Conservation (phyloP, 92 coral and sea anemone species). For the Paragorgia papillata region DNA sequence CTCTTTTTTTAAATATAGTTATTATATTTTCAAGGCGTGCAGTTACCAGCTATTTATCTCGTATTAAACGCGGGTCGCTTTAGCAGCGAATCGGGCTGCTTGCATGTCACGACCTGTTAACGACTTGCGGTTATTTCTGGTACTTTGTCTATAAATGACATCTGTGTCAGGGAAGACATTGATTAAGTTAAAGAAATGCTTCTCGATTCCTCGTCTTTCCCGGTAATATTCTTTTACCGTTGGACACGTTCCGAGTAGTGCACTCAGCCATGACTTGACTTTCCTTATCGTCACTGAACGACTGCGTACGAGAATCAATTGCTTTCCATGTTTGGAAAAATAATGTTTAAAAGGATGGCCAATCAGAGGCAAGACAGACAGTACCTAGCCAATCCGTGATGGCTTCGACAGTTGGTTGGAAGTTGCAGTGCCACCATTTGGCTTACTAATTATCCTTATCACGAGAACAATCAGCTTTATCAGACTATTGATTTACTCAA, state of each 20-base stretch:
- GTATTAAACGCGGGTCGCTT: constrained; percentile 5
- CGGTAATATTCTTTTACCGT: background rate
- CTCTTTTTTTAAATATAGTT: constrained; percentile 10
- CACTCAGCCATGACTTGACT: background rate
- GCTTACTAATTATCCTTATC: constrained; percentile 99
- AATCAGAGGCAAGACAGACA: constrained; percentile 10
- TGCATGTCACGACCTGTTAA: constrained; percentile 33
- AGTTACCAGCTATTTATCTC: constrained; percentile 28
- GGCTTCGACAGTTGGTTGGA: constrained; percentile 14
- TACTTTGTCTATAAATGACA: constrained; percentile 15
- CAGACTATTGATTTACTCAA: constrained; percentile 95
- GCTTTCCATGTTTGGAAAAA: background rate
- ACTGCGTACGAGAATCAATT: background rate
- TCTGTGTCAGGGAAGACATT: background rate
- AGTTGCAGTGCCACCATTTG: constrained; percentile 33
- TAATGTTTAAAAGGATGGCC: background rate
- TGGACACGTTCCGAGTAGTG: constrained; percentile 7
- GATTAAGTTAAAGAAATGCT: background rate
- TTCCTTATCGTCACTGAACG: background rate
- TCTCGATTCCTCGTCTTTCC: background rate
- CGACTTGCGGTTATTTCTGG: constrained; percentile 30
- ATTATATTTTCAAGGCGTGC: constrained; percentile 5
- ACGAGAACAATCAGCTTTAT: constrained; percentile 87
- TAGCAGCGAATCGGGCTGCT: constrained; percentile 30
- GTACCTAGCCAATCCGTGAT: constrained; percentile 23